phyloP scores from a whole-genome alignment of 2,888 invertebrate species.

The Scaptomyza flava region DNA sequence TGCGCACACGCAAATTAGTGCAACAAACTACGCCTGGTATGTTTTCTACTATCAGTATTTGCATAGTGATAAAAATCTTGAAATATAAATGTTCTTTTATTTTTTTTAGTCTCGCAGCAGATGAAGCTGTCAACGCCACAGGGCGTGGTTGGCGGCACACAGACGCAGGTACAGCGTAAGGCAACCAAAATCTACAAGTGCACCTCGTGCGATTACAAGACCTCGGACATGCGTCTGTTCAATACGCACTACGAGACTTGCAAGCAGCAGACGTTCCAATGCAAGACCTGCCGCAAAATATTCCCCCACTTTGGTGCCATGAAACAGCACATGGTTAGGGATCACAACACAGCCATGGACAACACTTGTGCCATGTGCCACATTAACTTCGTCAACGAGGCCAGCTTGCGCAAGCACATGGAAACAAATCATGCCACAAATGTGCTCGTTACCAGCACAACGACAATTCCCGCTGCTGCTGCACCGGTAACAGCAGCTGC shows the following conservation, averaged over 20 bases:
- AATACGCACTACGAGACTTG: constrained; percentile 84
- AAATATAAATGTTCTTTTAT: neutral
- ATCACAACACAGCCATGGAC: constrained; percentile 83
- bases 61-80: neutral
- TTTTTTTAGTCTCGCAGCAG: constrained; percentile 48
- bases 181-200: constrained; percentile 84
- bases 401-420: constrained; percentile 84
- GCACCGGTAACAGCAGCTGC: constrained; percentile 70
- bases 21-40: constrained; percentile 78
- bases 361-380: constrained; percentile 83
- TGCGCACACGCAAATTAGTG: constrained; percentile 70
- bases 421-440: constrained; percentile 84
- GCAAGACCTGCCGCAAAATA: constrained; percentile 84
- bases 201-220: constrained; percentile 84
- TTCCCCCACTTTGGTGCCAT: constrained; percentile 83
- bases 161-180: constrained; percentile 78
- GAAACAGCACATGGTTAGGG: constrained; percentile 84
- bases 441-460: constrained; percentile 81
- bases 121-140: constrained; percentile 72
- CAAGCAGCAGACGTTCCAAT: constrained; percentile 84
- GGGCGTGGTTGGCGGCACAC: constrained; percentile 55
- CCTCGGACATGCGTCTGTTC: constrained; percentile 84
- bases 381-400: constrained; percentile 83
- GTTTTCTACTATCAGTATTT: neutral
- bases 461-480: constrained; percentile 80